Percentiles rank a stretch among this genome's conserved stretches.
Conservation (phyloP, 2,888 invertebrate species). For the Sialis fuliginosa region DNA sequence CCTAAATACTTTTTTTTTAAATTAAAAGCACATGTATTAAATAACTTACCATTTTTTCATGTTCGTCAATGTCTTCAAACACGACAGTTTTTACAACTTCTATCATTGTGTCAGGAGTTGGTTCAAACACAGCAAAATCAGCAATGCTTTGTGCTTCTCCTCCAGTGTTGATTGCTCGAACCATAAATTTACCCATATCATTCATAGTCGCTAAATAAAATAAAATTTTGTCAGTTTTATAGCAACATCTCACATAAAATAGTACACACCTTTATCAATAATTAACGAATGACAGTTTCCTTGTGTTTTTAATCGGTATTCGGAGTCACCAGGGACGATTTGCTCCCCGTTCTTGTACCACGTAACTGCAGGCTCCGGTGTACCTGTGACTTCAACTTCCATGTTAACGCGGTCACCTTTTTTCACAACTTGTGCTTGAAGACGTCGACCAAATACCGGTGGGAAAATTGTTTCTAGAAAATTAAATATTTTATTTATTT, state of each 20-base stretch:
- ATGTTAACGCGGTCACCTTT: conserved; percentile 51
- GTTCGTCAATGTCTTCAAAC: conserved; percentile 34
- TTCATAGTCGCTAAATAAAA: conserved; percentile 31
- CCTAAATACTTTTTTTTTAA: neutral
- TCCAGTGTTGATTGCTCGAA: conserved; percentile 51
- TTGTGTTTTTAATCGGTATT: conserved; percentile 37
- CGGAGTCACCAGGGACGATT: conserved; percentile 32
- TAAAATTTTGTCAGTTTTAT: neutral
- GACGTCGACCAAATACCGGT: conserved; percentile 59
- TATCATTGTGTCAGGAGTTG: conserved; percentile 46
- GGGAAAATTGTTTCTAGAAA: conserved; percentile 58
- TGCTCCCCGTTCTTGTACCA: conserved; percentile 58
- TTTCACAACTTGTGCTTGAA: conserved; percentile 57
- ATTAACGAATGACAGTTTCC: conserved; percentile 50
- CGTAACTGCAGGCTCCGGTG: conserved; percentile 51
- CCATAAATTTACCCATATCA: conserved; percentile 63
- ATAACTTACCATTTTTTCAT: conserved; percentile 25
- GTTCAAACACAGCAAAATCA: conserved; percentile 55
- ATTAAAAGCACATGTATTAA: conserved; percentile 8
- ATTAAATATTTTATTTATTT: neutral
- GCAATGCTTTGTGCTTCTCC: conserved; percentile 73
- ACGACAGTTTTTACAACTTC: conserved; percentile 48
- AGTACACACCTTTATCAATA: conserved; percentile 46
- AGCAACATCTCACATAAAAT: neutral
- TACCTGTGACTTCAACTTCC: conserved; percentile 65